phyloP scores from a whole-genome alignment of 2,797 vertebrate genomes.

The Urophycis tenuis region DNA sequence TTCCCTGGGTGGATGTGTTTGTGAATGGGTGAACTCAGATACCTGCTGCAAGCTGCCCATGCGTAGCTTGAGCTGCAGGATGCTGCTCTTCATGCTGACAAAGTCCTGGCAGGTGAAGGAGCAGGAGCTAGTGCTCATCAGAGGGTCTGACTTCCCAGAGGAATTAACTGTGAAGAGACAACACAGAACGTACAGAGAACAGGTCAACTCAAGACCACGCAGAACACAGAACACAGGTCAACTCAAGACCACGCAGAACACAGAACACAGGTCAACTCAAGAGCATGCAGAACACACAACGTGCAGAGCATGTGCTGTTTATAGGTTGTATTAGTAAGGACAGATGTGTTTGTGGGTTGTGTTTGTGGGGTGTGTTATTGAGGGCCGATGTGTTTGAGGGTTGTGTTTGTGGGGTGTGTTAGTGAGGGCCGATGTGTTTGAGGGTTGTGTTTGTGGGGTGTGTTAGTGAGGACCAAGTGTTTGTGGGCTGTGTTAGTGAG shows the following conservation, averaged over 20 bases:
- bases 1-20: no score
- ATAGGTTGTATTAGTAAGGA: no score
- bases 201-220: background rate
- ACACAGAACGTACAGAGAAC: background rate
- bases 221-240: background rate
- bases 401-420: no score
- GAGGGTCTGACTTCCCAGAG: slow-evolving; percentile 65
- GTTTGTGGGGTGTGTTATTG: no score
- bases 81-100: slow-evolving; percentile 67
- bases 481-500: no score
- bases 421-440: no score
- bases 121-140: slow-evolving; percentile 72
- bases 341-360: no score
- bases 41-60: slow-evolving; percentile 66
- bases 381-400: no score
- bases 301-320: background rate
- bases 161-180: slow-evolving; percentile 56
- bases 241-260: background rate
- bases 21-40: background rate
- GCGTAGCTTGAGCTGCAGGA: slow-evolving; percentile 68
- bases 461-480: no score
- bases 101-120: slow-evolving; percentile 76
- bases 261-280: no score
- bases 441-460: no score
- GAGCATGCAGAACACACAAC: no score